These are phyloP conservation scores for Microtus ochrogaster DNA, from an alignment of 2,113 vertebrate genomes.

Conservation along the genomic window DNA sequence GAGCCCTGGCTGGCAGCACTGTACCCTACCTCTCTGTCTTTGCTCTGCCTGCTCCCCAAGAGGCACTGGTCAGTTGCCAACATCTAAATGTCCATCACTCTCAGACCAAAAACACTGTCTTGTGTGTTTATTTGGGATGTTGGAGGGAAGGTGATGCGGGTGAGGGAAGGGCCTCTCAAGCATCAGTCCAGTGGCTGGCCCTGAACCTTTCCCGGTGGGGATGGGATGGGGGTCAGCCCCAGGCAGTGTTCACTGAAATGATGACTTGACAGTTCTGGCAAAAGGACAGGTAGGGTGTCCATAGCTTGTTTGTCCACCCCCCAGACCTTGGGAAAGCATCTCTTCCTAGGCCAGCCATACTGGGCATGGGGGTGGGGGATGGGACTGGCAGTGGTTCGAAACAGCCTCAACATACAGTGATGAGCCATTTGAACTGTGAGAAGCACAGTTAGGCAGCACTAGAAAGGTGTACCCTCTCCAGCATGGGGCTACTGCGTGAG, in stretches of 20 bases:
- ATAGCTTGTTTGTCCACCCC: not conserved
- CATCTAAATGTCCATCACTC: constrained; percentile 65
- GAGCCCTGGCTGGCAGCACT: constrained; percentile 19
- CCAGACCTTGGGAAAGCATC: not conserved
- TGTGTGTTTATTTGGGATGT: constrained; percentile 59
- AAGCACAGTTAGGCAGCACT: not conserved
- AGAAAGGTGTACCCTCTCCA: not conserved
- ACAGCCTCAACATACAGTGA: not conserved
- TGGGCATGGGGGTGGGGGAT: not conserved
- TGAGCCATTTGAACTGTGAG: constrained; percentile 14
- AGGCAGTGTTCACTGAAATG: not conserved
- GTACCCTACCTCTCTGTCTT: constrained; percentile 58
- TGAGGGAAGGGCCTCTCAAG: not conserved
- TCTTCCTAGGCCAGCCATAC: not conserved
- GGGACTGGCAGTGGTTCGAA: not conserved
- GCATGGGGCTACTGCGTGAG: not conserved
- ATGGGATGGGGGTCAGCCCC: not conserved
- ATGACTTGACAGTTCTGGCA: not conserved
- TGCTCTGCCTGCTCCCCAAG: not conserved
- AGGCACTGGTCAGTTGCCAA: not conserved
- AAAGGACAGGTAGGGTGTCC: not conserved
- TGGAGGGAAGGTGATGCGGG: not conserved
- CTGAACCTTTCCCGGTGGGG: no score
- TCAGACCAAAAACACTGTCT: not conserved
- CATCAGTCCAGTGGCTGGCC: not conserved